Base-by-base conservation (phyloP, 2,797 vertebrate species). In the Aphelocoma californica region DNA sequence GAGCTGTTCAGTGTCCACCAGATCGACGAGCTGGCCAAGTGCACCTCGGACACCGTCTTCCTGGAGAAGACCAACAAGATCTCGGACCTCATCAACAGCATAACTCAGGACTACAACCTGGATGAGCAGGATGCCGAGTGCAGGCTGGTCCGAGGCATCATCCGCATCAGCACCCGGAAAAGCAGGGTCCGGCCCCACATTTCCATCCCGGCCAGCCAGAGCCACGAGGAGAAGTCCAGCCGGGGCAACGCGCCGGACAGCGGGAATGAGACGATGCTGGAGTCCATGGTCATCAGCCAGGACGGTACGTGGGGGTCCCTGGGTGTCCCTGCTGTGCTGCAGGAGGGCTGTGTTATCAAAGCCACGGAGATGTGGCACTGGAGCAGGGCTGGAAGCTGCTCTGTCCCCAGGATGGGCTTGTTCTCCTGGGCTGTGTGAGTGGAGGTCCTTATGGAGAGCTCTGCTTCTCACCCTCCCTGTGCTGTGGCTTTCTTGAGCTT, bases 41-140 rank as follows among this genome's bases (percentile, higher is more conserved):
- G 99, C 98, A 99, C 99, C 0, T 99, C 99, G 0, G 99, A 99
- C 97, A 99, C 99, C 0, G 99, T 99, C 18, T 99, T 99, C 98
- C 98, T 99, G 81, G 98, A 99, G 97, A 99, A 99, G 98, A 99
- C 99, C 97, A 99, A 99, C 79, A 99, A 99, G 98, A 99, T 99
- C 97, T 99, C 99, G 1, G 99, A 99, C 97, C 99, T 99, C 79
- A 99, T 99, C 97, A 99, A 98, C 96, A 99, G 98, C 98, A 99
- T 99, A 54, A 99, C 99, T 5, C 99, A 99, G 98, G 98, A 99
- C 98, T 99, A 99, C 98, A 99, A 99, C 97, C 97, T 99, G 97
- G 98, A 99, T 18, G 99, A 99, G 98, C 99, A 99, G 98, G 99
- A 99, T 58, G 99, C 99, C 0, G 99, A 99, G 92, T 99, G 99